Evolutionary conservation across 2,797 vertebrate species (phyloP), one percentile per base, ranked within the genome.

Genomic region (Cygnus olor): DNA sequence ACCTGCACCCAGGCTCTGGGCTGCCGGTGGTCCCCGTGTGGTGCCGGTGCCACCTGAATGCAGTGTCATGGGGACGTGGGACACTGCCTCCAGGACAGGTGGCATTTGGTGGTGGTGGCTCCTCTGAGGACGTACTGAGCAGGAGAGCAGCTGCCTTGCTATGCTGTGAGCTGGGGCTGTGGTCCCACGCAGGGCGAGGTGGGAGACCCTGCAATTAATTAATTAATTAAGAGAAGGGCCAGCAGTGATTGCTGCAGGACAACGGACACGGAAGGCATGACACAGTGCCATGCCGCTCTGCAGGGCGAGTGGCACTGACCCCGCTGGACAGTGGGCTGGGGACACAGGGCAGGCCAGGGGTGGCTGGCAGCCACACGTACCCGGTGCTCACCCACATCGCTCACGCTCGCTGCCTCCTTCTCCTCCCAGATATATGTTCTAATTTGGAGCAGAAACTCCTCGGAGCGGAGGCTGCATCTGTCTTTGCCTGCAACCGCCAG

Each of bases 301-400:
- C 40, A 2, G 11, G 30, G 18, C 11, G 8, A 8, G 11, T 22
- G 57, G n/a, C 13, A 9, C 57, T 9, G 20, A 8, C 57, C n/a
- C 32, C n/a, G 22, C n/a, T 17, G 30, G 30, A 22, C 7, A 12
- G 10, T 6, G 30, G 10, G 66, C 18, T 3, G 3, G 34, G 21
- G 54, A 34, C 49, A 90, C 25, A 17, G 18, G 42, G 18, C 12
- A 44, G 40, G 25, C 1, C 40, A 25, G 10, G 57, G 49, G 42
- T 68, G 20, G 15, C 91, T 0, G 0, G 54, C 2, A 9, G 44
- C 49, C 10, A 6, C 0, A 0, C 10, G 51, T 8, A 0, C 13
- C 32, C 15, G 42, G 80, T 3, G 13, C 14, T 89, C n/a, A 44
- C 40, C 28, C 40, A 9, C 40, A 22, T 8, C 36, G 58, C 56